Percentiles rank a stretch among this genome's conserved stretches.
Conservation (phyloP, 2,888 invertebrate species). For the Hypselothyrea guttata region DNA sequence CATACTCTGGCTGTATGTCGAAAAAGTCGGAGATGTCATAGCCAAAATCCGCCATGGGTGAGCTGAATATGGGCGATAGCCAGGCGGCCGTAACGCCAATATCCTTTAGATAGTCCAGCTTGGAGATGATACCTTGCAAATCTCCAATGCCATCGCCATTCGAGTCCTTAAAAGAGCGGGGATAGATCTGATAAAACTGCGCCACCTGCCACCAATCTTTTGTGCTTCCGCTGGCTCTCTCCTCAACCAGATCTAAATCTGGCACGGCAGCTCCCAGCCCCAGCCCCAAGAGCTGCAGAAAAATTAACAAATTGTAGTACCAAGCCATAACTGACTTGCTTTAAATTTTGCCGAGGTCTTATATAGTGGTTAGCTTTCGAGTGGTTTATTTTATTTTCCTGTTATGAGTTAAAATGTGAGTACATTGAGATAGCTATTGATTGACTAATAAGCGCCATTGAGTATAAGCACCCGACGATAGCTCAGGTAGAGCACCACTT, state of each 20-base stretch:
- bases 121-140: slow-evolving; percentile 86
- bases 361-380: slow-evolving; percentile 47
- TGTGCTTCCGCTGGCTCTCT: slow-evolving; percentile 28
- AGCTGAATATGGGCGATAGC: slow-evolving; percentile 89
- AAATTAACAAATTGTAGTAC: slow-evolving; percentile 20
- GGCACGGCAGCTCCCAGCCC: slow-evolving; percentile 26
- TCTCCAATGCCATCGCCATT: slow-evolving; percentile 93
- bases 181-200: slow-evolving; percentile 92
- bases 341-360: slow-evolving; percentile 2
- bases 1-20: slow-evolving; percentile 87
- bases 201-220: slow-evolving; percentile 92
- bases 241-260: slow-evolving; percentile 23
- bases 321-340: slow-evolving; percentile 45
- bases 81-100: slow-evolving; percentile 87
- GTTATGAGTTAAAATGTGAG: slow-evolving; percentile 6
- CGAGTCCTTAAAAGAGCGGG: slow-evolving; percentile 92
- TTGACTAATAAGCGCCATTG: slow-evolving; percentile 13
- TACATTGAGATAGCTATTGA: slow-evolving; percentile 8
- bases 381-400: slow-evolving; percentile 21
- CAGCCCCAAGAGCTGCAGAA: slow-evolving; percentile 20
- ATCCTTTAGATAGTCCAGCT: slow-evolving; percentile 86
- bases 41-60: slow-evolving; percentile 90
- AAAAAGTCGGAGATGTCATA: slow-evolving; percentile 89
- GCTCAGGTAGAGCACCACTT: slow-evolving; percentile 60
- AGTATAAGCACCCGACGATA: slow-evolving; percentile 25